A percentile compares a stretch with the other conserved stretches of the same genome.
phyloP scores from a whole-genome alignment of 2,797 vertebrate genomes.

The Rhinoraja longicauda region DNA sequence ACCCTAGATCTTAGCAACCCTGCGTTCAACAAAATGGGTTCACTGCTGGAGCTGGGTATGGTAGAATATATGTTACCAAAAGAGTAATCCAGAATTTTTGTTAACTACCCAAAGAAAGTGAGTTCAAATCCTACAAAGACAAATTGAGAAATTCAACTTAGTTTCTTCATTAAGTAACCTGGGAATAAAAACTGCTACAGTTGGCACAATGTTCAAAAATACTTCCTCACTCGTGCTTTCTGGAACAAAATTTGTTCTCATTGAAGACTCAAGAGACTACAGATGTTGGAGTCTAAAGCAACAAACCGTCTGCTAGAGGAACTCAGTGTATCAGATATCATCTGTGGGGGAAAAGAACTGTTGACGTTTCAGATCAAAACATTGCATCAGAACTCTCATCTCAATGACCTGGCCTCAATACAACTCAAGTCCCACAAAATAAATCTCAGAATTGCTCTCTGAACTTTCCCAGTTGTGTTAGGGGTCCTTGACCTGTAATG shows the following conservation, averaged over 20 bases:
- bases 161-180: neutral
- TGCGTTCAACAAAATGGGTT: neutral
- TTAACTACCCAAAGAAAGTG: no score
- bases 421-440: neutral
- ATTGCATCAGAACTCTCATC: no score
- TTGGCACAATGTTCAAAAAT: neutral
- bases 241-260: neutral
- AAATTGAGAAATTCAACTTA: neutral
- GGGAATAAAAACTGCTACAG: neutral
- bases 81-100: neutral
- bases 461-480: no score
- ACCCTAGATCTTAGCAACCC: neutral
- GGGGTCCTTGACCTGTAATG: no score
- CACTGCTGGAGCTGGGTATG: neutral
- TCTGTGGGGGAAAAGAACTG: no score
- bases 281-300: no score
- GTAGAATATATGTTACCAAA: neutral
- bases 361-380: no score
- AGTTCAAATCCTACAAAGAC: neutral
- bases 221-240: no score
- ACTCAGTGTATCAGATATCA: no score
- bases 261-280: no score
- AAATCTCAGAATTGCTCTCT: neutral
- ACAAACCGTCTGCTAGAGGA: no score
- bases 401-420: neutral